phyloP scores from a whole-genome alignment of 2,113 vertebrate species.

The Myotis lucifugus region DNA sequence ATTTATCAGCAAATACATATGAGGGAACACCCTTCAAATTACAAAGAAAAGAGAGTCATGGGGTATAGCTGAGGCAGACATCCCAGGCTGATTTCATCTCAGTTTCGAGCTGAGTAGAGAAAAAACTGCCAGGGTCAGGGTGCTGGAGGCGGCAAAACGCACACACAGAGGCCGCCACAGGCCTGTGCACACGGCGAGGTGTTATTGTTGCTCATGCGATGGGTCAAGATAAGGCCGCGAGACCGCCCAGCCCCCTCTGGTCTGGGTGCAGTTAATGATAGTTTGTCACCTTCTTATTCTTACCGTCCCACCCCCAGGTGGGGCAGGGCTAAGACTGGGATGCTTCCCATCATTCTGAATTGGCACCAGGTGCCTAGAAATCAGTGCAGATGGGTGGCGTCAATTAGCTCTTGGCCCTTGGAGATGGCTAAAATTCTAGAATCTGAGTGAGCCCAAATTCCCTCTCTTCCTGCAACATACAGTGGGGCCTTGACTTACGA shows the following conservation, averaged over 20 bases:
- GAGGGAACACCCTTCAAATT: constrained; percentile 26
- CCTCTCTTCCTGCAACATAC: background rate
- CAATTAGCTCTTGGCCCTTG: background rate
- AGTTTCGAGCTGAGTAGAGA: background rate
- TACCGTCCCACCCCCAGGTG: too few species aligned
- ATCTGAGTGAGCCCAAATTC: background rate
- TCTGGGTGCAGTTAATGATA: background rate
- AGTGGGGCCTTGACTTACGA: too few species aligned
- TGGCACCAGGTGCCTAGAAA: background rate
- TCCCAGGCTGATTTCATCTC: constrained; percentile 20
- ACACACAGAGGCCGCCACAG: background rate
- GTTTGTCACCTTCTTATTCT: background rate
- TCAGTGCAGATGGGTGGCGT: background rate
- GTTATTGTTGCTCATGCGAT: background rate
- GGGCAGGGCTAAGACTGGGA: background rate
- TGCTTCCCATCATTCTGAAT: background rate
- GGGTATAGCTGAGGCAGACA: background rate
- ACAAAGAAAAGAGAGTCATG: background rate
- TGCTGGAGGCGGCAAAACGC: background rate
- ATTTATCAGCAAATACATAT: background rate
- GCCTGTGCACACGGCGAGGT: background rate
- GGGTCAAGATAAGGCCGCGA: background rate
- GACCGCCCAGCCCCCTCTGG: background rate
- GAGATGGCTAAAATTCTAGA: background rate
- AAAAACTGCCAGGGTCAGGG: background rate